Evolutionary conservation across 2,113 vertebrate species (phyloP).

Genomic region (Neogobius melanostomus): DNA sequence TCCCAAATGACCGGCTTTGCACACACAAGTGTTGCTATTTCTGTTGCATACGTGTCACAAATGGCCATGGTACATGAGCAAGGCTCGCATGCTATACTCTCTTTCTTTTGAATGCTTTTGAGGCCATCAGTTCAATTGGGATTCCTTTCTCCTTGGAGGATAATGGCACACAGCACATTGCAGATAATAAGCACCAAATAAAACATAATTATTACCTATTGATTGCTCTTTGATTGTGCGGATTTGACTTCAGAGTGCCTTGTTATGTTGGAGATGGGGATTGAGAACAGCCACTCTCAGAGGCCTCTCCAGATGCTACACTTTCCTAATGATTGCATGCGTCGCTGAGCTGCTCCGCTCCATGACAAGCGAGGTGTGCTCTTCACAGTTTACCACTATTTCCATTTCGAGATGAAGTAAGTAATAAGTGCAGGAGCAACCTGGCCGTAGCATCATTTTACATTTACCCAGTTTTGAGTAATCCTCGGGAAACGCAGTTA

Average conservation of each 20-base stretch:
- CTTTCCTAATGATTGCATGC: conserved; percentile 59
- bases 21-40: conserved; percentile 1
- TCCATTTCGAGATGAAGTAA: conserved; percentile 57
- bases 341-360: conserved; percentile 49
- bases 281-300: conserved; percentile 31
- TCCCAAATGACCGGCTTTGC: not conserved
- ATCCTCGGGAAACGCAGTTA: too few relatives aligned
- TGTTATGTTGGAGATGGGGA: conserved; percentile 37
- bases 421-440: conserved; percentile 47
- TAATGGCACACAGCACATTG: conserved; percentile 18
- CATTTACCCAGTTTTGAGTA: too few relatives aligned
- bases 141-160: conserved; percentile 9
- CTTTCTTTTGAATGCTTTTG: not conserved
- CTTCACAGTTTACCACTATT: conserved; percentile 56
- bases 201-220: conserved; percentile 31
- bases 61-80: not conserved
- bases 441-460: conserved; percentile 26
- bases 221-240: conserved; percentile 31
- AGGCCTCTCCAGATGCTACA: conserved; percentile 48
- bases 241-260: conserved; percentile 33
- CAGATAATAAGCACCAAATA: conserved; percentile 13
- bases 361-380: conserved; percentile 51
- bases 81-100: not conserved
- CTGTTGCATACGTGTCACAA: not conserved
- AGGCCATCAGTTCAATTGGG: conserved; percentile 13